Conservation (phyloP, 1,140 invertebrate genomes). For the Zaprionus tsacasi region DNA sequence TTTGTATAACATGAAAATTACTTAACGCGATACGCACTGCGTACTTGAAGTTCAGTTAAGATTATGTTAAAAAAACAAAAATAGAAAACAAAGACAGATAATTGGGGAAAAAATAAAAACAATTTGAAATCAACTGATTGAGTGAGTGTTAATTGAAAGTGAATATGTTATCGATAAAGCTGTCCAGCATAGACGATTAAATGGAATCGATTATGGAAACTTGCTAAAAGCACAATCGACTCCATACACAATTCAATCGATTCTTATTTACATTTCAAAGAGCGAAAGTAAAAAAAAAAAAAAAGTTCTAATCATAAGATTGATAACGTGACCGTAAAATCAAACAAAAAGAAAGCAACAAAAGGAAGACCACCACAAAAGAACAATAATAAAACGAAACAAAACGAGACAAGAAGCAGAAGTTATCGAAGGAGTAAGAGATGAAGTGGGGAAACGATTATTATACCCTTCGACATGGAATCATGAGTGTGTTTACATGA, state of each 20-base stretch:
- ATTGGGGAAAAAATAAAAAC: not conserved
- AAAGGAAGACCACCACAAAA: slow-evolving; percentile 37
- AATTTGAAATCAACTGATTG: not conserved
- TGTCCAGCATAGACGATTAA: not conserved
- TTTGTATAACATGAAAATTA: not conserved
- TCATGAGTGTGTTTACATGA: too few species aligned
- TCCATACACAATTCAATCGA: not conserved
- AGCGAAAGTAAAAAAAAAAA: slow-evolving; percentile 19
- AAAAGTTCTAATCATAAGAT: slow-evolving; percentile 38
- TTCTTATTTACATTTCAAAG: slow-evolving; percentile 26
- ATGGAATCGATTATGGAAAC: not conserved
- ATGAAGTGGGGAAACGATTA: slow-evolving; percentile 18
- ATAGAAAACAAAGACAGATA: not conserved
- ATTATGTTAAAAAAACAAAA: not conserved
- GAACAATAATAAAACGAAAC: slow-evolving; percentile 10
- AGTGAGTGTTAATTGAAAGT: not conserved
- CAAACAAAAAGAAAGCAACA: slow-evolving; percentile 16
- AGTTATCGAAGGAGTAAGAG: too few species aligned
- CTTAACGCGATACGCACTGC: not conserved
- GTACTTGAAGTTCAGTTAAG: not conserved
- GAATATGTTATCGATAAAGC: not conserved
- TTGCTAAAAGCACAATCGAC: not conserved
- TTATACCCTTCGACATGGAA: too few species aligned
- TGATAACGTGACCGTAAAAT: slow-evolving; percentile 34
- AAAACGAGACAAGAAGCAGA: too few species aligned